Base-by-base conservation (phyloP, 2,113 vertebrate species). In the Gymnobelideus leadbeateri region DNA sequence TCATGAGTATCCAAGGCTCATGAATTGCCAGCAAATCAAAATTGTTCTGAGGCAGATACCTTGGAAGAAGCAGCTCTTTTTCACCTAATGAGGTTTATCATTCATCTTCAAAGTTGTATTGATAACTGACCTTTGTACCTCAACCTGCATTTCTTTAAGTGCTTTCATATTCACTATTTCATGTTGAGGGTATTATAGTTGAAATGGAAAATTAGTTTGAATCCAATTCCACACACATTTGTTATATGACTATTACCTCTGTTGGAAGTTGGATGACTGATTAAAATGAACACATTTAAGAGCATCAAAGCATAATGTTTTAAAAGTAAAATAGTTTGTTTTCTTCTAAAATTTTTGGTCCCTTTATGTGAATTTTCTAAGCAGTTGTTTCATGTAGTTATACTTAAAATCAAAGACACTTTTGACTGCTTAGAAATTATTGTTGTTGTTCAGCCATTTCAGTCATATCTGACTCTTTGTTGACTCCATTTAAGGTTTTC, bases 281-380 rank as follows among this genome's bases (percentile, higher is more conserved):
- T 91, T 93, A 95, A 91, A 92, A 92, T 89, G 53, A 28, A 23
- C 94, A 19, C 51, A 96, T 94, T 92, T 93, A 89, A 51, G 54
- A 28, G 4, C 46, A 94, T 93, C 91, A 95, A 94, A 94, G 53
- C 95, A 9, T 89, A 91, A 37, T 51, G n/a, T 8, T 90, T 93
- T 90, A 92, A 77, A 96, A 94, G 7, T 77, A 93, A 90, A 91
- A 93, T 21, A 96, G 95, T 91, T 94, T 51, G 46, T 3, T 91
- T 91, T 92, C 0, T 90, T 47, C 92, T 26, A 93, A 84, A 77
- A 77, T 77, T 77, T 77, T 77, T 37, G 9, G 57, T 37, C 28
- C 3, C 31, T 68, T 77, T 77, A 43, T 84, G n/a, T 92, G 89
- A 96, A 96, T 90, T 91, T 95, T 37, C 93, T 37, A 96, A 94